Evolutionary conservation across 2,888 invertebrate genomes (phyloP).

Genomic region (Phorcus lineatus): DNA sequence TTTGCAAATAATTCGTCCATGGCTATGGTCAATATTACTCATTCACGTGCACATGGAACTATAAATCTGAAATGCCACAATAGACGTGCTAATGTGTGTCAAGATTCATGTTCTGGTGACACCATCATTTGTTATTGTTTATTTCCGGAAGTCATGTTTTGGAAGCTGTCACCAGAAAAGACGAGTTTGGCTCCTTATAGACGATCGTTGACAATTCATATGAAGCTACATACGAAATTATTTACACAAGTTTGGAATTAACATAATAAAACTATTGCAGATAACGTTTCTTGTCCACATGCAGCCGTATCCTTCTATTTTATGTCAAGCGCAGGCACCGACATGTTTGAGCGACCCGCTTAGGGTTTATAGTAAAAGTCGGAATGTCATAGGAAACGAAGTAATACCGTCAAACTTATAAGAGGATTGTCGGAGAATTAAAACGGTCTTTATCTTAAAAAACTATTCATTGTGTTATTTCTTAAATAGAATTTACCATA

Average conservation of each 20-base stretch:
- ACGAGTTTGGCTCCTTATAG: background rate
- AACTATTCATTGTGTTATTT: too few relatives aligned
- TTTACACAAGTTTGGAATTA: background rate
- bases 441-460: too few relatives aligned
- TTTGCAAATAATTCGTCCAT: slow-evolving; percentile 71
- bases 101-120: background rate
- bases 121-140: background rate
- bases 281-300: too few relatives aligned
- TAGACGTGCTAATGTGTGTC: background rate
- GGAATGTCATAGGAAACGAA: slow-evolving; percentile 11
- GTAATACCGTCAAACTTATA: background rate
- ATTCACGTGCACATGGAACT: background rate
- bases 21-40: slow-evolving; percentile 35
- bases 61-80: background rate
- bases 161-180: background rate
- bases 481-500: too few relatives aligned
- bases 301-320: background rate
- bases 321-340: slow-evolving; percentile 6
- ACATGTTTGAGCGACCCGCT: slow-evolving; percentile 42
- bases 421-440: too few relatives aligned
- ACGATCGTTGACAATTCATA: background rate
- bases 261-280: background rate
- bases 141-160: background rate
- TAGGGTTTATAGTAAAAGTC: background rate
- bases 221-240: too few relatives aligned